phyloP scores from a whole-genome alignment of 2,113 vertebrate genomes.

The Phrynocephalus versicolor region DNA sequence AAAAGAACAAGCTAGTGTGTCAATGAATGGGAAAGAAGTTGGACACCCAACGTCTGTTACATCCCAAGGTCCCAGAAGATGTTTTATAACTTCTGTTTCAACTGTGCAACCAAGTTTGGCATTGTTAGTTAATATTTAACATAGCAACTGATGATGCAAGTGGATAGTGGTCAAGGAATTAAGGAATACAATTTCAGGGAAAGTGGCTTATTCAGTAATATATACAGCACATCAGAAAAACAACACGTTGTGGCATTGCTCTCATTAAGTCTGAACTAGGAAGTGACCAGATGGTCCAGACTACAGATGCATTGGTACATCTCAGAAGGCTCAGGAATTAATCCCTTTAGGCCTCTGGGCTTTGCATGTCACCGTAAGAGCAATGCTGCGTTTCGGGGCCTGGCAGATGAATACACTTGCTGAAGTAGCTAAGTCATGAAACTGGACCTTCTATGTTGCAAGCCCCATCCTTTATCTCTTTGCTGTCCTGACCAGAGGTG shows the following conservation, averaged over 20 bases:
- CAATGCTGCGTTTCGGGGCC: not conserved
- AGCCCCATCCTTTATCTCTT: not conserved
- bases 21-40: not conserved
- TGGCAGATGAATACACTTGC: too few species aligned
- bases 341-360: too few species aligned
- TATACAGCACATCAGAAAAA: not conserved
- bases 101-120: not conserved
- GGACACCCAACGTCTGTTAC: not conserved
- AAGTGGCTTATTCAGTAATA: not conserved
- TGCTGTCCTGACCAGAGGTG: not conserved
- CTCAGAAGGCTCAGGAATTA: not conserved
- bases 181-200: not conserved
- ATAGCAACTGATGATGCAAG: not conserved
- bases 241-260: not conserved
- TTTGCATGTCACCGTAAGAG: too few species aligned
- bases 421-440: not conserved
- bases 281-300: not conserved
- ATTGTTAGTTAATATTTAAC: constrained; percentile 7
- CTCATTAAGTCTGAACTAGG: not conserved
- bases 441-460: not conserved
- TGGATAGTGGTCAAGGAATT: too few species aligned
- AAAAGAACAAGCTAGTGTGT: not conserved
- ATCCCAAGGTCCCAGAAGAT: not conserved
- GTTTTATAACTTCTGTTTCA: not conserved
- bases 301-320: rapidly evolving